Base-by-base conservation (phyloP, 2,888 invertebrate genomes). In the Drosophila flavopinicola region DNA sequence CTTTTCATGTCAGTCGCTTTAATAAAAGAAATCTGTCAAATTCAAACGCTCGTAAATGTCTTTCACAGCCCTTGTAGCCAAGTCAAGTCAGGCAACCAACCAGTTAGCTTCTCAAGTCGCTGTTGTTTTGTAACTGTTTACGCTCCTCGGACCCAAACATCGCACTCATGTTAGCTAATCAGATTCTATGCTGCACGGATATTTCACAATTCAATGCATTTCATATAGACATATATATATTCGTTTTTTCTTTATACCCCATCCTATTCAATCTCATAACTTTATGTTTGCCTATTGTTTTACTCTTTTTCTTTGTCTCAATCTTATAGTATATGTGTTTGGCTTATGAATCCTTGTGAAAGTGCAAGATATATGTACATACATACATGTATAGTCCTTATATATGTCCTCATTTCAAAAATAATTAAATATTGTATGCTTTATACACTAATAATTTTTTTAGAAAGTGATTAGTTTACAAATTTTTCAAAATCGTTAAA, bases 21-120 rank as follows among this genome's bases (percentile, higher is more conserved):
- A 82, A 85, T 78, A 80, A 78, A 84, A 76, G 71, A 84, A 82
- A 84, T 84, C 82, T 84, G 85, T 84, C 84, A 84, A 84, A 84
- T 73, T 84, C 77, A 79, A 77, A 71, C 61, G 77, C 77, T 86
- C 77, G 85, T 84, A 84, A 84, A 84, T 77, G 84, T 84, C 84
- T 76, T 66, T 53, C 59, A 65, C 84, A 78, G 47, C 33, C 35
- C 30, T 29, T 32, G 33, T 10, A 38, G 45, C 24, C 15, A n/a
- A 44, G 38, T 37, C 47, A 27, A 53, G 52, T 32, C 47, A 27
- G 15, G 15, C 57, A 49, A 11, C 9, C 53, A 23, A 25, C 20
- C 27, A 24, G 11, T 0, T 6, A 15, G 37, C 13, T 13, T 29
- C 17, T 17, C n/a, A 13, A 17, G 37, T 48, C 56, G 47, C 25